Evolutionary conservation across 2,113 vertebrate species (phyloP).

Genomic region (Chinchilla lanigera): DNA sequence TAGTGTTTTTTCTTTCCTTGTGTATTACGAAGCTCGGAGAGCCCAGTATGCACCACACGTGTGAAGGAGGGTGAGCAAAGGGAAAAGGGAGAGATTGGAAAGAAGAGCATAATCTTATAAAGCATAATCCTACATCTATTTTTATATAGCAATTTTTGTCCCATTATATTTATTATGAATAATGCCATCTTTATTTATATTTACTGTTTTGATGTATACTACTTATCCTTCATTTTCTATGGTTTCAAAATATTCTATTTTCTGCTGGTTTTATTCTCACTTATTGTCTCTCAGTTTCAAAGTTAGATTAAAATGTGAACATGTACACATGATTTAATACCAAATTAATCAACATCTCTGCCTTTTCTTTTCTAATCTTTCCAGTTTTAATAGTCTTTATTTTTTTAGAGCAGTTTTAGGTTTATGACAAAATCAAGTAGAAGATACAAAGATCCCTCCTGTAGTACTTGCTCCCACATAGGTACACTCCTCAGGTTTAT

Average conservation of each 20-base stretch:
- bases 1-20: background rate
- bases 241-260: constrained; percentile 41
- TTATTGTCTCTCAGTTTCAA: constrained; percentile 34
- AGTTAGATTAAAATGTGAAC: constrained; percentile 45
- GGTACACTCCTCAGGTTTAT: background rate
- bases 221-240: background rate
- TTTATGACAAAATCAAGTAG: background rate
- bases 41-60: background rate
- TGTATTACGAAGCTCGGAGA: background rate
- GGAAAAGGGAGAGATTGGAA: background rate
- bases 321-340: constrained; percentile 12
- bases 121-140: background rate
- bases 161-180: constrained; percentile 30
- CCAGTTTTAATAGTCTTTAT: background rate
- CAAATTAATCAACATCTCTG: constrained; percentile 28
- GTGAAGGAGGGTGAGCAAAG: background rate
- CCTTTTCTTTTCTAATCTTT: background rate
- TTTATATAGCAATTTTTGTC: background rate
- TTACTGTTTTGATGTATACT: background rate
- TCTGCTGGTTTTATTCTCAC: background rate
- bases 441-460: background rate
- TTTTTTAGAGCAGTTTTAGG: background rate
- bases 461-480: background rate
- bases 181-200: background rate
- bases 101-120: background rate